Evolutionary conservation across 2,113 vertebrate species (phyloP).

Genomic region (Marmota flaviventris): DNA sequence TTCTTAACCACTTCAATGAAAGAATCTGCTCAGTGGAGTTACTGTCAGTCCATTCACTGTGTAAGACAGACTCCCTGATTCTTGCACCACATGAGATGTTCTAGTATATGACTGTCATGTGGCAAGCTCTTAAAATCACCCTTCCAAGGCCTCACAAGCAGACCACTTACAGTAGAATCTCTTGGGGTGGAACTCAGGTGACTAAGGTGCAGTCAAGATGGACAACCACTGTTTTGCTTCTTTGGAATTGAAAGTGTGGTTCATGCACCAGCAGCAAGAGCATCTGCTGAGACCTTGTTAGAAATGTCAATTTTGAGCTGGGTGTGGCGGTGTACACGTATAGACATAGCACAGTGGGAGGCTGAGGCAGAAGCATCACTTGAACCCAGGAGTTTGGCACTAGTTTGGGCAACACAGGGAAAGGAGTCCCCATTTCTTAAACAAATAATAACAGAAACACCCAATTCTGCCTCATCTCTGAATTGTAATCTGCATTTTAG

Average conservation of each 20-base stretch:
- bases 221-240: neutral
- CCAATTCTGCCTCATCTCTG: neutral
- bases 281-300: neutral
- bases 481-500: slow-evolving; percentile 2
- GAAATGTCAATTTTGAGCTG: neutral
- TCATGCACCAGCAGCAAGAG: neutral
- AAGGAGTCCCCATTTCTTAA: neutral
- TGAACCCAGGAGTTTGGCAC: neutral
- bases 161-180: neutral
- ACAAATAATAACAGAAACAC: neutral
- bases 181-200: neutral
- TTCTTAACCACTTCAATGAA: neutral
- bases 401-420: neutral
- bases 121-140: neutral
- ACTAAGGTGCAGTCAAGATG: neutral
- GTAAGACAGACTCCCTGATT: neutral
- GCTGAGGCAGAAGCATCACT: neutral
- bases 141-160: neutral
- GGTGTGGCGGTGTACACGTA: neutral
- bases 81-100: neutral
- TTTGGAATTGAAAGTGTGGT: neutral
- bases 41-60: neutral
- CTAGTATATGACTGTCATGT: neutral
- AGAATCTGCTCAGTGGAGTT: neutral
- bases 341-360: neutral